phyloP scores from a whole-genome alignment of 2,888 invertebrate species.

The Periphyllus acericola region DNA sequence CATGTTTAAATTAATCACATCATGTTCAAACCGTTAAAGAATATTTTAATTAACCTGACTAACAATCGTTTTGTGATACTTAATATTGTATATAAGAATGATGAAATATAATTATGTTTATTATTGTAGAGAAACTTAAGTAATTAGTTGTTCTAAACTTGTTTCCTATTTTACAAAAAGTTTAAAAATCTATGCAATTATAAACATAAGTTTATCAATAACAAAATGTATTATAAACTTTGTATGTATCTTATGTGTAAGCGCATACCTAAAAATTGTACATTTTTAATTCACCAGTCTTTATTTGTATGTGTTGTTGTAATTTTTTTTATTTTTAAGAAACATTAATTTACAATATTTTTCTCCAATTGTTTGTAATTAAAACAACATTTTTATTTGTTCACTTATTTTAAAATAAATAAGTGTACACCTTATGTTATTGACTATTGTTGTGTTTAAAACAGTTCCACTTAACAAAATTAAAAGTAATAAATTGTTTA shows the following conservation, averaged over 20 bases:
- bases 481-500: constrained; percentile 42
- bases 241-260: too few species aligned
- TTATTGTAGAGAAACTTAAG: background rate
- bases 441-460: background rate
- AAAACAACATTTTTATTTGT: background rate
- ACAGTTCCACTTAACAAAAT: background rate
- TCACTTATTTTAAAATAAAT: background rate
- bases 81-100: background rate
- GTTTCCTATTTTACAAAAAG: background rate
- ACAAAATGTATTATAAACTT: background rate
- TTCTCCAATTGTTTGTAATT: background rate
- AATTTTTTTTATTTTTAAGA: background rate
- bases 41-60: background rate
- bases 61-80: background rate
- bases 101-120: background rate
- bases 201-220: too few species aligned
- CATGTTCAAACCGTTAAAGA: background rate
- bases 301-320: background rate
- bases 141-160: background rate
- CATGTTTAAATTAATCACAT: background rate
- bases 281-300: background rate
- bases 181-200: too few species aligned
- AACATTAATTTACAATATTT: background rate
- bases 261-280: background rate
- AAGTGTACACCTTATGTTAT: background rate